phyloP scores from a whole-genome alignment of 2,797 vertebrate genomes.

The Spatula clypeata region DNA sequence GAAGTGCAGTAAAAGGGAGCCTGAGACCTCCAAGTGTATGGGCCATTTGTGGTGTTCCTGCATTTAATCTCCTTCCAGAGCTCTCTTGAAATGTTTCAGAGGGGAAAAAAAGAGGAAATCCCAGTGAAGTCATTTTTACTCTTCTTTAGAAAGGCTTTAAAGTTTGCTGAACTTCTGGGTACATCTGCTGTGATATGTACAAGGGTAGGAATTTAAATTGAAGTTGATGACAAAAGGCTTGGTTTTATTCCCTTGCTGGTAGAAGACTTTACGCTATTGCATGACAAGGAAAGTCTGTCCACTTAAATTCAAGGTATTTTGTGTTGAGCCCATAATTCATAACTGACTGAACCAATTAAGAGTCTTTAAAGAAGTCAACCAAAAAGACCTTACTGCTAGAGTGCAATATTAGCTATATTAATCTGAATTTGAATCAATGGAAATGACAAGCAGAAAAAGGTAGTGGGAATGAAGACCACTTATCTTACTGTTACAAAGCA shows the following conservation, averaged over 20 bases:
- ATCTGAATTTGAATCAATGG: slow-evolving; percentile 16
- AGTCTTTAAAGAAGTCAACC: neutral
- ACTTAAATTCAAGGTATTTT: neutral
- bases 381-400: neutral
- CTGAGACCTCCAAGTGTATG: neutral
- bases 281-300: neutral
- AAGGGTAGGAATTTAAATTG: neutral
- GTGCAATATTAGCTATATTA: neutral
- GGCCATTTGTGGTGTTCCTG: neutral
- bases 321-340: neutral
- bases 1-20: neutral
- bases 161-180: neutral
- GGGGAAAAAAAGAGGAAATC: neutral
- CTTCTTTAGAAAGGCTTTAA: neutral
- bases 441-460: neutral
- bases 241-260: neutral
- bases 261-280: neutral
- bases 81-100: neutral
- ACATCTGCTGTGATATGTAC: neutral
- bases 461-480: neutral
- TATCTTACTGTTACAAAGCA: neutral
- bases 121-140: neutral
- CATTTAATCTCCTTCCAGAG: neutral
- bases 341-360: neutral
- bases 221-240: neutral